Base-by-base conservation (phyloP, 2,888 invertebrate species). In the Synanthedon andrenaeformis region DNA sequence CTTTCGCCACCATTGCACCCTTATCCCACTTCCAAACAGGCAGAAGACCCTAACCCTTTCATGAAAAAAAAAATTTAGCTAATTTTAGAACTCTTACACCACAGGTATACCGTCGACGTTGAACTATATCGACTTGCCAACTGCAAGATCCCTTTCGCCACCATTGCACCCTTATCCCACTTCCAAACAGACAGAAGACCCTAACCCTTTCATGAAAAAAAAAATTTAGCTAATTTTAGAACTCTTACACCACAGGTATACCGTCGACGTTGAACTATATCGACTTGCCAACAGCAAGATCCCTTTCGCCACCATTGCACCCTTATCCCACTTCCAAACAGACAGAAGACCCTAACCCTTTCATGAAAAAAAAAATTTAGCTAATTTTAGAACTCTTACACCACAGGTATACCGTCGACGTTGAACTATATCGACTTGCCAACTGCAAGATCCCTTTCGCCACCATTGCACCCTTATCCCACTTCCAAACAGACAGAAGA, bases 191-290 rank as follows among this genome's bases (percentile, higher is more conserved):
- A 65, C 59, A 3, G 12, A n/a, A n/a, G 13, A 13, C 14, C n/a
- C n/a, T n/a, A n/a, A n/a, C n/a, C n/a, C n/a, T n/a, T n/a, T n/a
- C n/a, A n/a, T n/a, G n/a, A 28, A 28, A 28, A 1, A 28, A 35
- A 35, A 5, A 35, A 35, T 23, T 23, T 23, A 23, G 10, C 0
- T 10, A 10, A 35, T 8, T 35, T 35, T 35, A 3, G 2, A 3
- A 35, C 35, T 35, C 35, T 35, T 3, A 35, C 35, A 35, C 35
- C 8, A 57, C 74, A 75, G 91, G 92, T 12, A 90, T 92, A 50
- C 90, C 90, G 3, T 82, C 91, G 0, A 92, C 91, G 4, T 64
- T 92, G 11, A 92, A 91, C 74, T 89, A 87, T 61, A 67, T 90
- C 64, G 81, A 82, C 50, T 74, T 90, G 35, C 52, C 53, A 0